A percentile compares a stretch with the other conserved stretches of the same genome.
Evolutionary conservation across 37 sponge, comb jelly and placozoan genomes (phyloP).

Genomic region (Chondrilla cf. caribensis): DNA sequence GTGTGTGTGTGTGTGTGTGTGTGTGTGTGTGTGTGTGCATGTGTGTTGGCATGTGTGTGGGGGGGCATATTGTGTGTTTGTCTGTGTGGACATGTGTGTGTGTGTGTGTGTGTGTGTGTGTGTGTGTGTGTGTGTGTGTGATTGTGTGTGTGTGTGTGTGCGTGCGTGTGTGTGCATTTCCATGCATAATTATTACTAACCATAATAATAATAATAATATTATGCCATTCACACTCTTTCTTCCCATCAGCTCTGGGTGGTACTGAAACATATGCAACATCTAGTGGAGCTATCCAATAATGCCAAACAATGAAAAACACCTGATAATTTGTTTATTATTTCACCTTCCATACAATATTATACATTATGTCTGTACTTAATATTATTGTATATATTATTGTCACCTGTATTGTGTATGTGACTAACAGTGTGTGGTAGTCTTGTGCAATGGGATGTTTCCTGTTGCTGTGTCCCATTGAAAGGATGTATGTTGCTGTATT

Average conservation of each 20-base stretch:
- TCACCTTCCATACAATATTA: neutral
- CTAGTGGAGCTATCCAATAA: neutral
- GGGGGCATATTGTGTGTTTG: neutral
- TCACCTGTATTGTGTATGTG: too few relatives aligned
- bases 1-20: neutral
- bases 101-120: neutral
- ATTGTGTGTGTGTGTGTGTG: neutral
- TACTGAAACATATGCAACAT: slow-evolving; percentile 39
- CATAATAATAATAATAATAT: neutral
- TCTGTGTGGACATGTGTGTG: neutral
- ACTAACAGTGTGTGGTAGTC: too few relatives aligned
- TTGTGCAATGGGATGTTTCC: too few relatives aligned
- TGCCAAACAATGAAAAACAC: neutral
- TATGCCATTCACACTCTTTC: neutral
- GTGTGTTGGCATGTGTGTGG: neutral
- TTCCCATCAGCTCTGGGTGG: slow-evolving; percentile 43
- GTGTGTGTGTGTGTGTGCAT: neutral
- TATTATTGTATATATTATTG: too few relatives aligned
- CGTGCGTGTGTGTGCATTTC: neutral
- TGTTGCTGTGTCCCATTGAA: too few relatives aligned
- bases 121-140: neutral
- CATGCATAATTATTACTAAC: neutral
- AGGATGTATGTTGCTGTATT: too few relatives aligned
- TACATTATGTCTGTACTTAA: neutral
- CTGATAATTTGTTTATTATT: neutral